phyloP scores from a whole-genome alignment of 2,797 vertebrate species.

The Ceryle rudis region DNA sequence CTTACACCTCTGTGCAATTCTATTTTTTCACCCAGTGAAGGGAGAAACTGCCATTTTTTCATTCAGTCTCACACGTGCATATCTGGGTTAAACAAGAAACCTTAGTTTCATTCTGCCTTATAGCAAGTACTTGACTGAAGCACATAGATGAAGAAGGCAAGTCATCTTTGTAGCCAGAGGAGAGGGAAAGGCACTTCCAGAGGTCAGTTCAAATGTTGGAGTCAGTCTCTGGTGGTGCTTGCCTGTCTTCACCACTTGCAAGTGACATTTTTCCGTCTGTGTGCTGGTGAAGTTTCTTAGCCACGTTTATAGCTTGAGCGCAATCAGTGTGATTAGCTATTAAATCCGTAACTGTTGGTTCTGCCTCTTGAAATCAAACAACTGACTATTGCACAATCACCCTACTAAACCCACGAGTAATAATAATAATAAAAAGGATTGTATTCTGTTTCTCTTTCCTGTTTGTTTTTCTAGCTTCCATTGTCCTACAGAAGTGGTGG shows the following conservation, averaged over 20 bases:
- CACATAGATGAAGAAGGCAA: background rate
- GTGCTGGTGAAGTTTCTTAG: background rate
- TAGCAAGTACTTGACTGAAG: background rate
- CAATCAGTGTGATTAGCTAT: background rate
- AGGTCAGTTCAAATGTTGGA: background rate
- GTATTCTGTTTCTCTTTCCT: conserved; percentile 29
- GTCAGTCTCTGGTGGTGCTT: background rate
- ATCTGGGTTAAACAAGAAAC: background rate
- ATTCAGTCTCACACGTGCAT: background rate
- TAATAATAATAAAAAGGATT: background rate
- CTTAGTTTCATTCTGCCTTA: background rate
- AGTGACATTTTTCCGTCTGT: background rate
- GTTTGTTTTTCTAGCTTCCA: conserved; percentile 76
- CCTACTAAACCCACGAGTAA: background rate
- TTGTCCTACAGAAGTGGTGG: conserved; percentile 85
- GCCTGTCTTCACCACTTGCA: background rate
- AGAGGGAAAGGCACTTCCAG: background rate
- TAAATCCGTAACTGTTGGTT: background rate
- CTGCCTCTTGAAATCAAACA: background rate
- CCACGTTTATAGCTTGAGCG: background rate
- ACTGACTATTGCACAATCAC: background rate
- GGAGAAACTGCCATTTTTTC: background rate
- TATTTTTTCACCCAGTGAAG: background rate
- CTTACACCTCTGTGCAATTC: background rate
- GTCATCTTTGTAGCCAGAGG: background rate